A percentile compares a stretch with the other conserved stretches of the same genome.
Evolutionary conservation across 2,797 vertebrate species (phyloP).

Genomic region (Phataginus tricuspis): DNA sequence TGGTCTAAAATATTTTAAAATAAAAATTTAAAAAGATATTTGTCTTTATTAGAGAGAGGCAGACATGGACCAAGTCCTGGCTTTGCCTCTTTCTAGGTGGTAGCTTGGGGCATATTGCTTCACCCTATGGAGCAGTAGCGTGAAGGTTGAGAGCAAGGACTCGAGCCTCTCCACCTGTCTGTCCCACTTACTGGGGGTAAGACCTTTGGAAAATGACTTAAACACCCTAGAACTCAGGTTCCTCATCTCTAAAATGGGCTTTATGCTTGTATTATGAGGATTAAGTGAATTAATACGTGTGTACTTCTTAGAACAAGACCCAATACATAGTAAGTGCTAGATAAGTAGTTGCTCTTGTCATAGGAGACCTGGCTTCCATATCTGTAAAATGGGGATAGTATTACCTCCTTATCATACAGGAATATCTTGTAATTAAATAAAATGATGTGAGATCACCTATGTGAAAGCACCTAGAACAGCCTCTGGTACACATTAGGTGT

Average conservation of each 20-base stretch:
- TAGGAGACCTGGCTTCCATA: not conserved
- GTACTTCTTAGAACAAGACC: not conserved
- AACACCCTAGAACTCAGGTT: not conserved
- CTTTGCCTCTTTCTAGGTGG: not conserved
- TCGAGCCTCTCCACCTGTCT: not conserved
- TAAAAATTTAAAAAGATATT: not conserved
- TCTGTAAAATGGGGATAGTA: not conserved
- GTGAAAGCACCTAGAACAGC: not conserved
- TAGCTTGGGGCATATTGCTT: not conserved
- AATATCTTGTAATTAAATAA: constrained; percentile 9
- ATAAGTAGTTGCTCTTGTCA: not conserved
- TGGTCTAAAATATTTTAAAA: not conserved
- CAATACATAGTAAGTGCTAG: not conserved
- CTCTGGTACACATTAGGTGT: not conserved
- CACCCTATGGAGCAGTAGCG: not conserved
- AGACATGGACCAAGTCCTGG: not conserved
- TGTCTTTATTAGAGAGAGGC: not conserved
- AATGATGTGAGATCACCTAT: not conserved
- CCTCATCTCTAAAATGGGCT: not conserved
- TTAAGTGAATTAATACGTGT: not conserved
- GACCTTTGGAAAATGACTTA: not conserved
- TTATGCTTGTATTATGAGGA: not conserved
- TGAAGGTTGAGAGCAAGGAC: not conserved
- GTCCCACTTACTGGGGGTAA: not conserved
- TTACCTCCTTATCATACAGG: not conserved